phyloP scores from a whole-genome alignment of 2,888 invertebrate genomes.

The Ophion ellenae region DNA sequence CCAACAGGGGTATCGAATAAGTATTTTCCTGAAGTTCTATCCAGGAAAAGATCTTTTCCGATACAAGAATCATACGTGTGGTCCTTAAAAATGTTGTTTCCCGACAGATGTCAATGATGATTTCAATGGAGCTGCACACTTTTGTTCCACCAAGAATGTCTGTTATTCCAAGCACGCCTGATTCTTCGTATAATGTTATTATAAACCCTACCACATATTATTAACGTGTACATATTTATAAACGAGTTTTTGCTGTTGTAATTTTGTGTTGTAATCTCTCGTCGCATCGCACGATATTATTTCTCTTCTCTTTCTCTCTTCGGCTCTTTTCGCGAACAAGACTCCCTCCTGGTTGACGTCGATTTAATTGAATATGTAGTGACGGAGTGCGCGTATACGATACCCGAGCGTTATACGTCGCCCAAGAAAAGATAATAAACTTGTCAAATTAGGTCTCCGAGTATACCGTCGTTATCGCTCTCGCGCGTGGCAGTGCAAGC shows the following conservation, averaged over 20 bases:
- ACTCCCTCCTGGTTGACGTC: slow-evolving; percentile 46
- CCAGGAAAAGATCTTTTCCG: not conserved
- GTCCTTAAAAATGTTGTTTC: not conserved
- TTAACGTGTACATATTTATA: not conserved
- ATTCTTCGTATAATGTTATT: too few relatives aligned
- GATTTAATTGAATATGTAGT: slow-evolving; percentile 61
- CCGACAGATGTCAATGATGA: slow-evolving; percentile 2
- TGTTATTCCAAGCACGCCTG: not conserved
- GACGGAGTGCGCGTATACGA: slow-evolving; percentile 20
- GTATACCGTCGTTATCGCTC: slow-evolving; percentile 6
- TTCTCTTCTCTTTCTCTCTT: slow-evolving; percentile 51
- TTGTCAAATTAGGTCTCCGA: slow-evolving; percentile 59
- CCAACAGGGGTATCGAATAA: too few relatives aligned
- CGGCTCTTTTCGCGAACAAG: slow-evolving; percentile 34
- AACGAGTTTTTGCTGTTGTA: slow-evolving; percentile 19
- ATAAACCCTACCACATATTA: slow-evolving; percentile 20
- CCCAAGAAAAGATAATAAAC: slow-evolving; percentile 54
- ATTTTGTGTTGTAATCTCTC: slow-evolving; percentile 59
- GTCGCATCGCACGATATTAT: slow-evolving; percentile 41
- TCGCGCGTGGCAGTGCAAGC: slow-evolving; percentile 73
- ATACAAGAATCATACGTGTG: not conserved
- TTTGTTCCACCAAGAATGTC: not conserved
- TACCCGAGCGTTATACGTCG: slow-evolving; percentile 24
- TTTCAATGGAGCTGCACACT: not conserved
- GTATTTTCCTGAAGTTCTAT: too few relatives aligned